Percentiles rank a stretch among this genome's conserved stretches.
Evolutionary conservation across 2,888 invertebrate species (phyloP).

Genomic region (Bembecia ichneumoniformis): DNA sequence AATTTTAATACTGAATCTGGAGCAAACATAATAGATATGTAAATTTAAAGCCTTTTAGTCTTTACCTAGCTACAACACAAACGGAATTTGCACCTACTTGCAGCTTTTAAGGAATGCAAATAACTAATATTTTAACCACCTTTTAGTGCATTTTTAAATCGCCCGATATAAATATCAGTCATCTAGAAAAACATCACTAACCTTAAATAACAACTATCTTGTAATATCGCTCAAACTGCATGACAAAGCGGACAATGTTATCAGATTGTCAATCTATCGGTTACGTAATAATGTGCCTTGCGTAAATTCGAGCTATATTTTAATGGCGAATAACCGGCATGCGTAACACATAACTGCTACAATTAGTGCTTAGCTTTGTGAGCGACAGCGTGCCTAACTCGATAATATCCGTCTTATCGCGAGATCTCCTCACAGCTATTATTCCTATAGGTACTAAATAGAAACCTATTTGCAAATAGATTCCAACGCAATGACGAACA

Average conservation of each 20-base stretch:
- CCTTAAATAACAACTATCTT: slow-evolving; percentile 8
- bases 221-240: slow-evolving; percentile 11
- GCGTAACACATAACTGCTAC: slow-evolving; percentile 51
- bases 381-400: slow-evolving; percentile 63
- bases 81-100: background rate
- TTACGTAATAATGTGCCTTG: slow-evolving; percentile 44
- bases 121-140: too few relatives aligned
- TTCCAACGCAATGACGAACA: slow-evolving; percentile 45
- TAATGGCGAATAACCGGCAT: slow-evolving; percentile 46
- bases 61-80: too few relatives aligned
- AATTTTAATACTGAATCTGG: slow-evolving; percentile 41
- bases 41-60: slow-evolving; percentile 27
- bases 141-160: too few relatives aligned
- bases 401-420: slow-evolving; percentile 58
- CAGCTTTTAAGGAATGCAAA: background rate
- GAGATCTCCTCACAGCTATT: slow-evolving; percentile 33
- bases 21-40: slow-evolving; percentile 51
- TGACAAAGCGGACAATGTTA: slow-evolving; percentile 35
- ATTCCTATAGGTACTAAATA: slow-evolving; percentile 26
- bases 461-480: slow-evolving; percentile 31
- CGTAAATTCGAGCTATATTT: slow-evolving; percentile 49
- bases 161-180: background rate
- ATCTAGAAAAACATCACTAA: slow-evolving; percentile 9
- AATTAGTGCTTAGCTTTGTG: slow-evolving; percentile 60
- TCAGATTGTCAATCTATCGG: slow-evolving; percentile 46